Conservation (phyloP, 2,888 invertebrate genomes). For the Pilophorus perplexus region DNA sequence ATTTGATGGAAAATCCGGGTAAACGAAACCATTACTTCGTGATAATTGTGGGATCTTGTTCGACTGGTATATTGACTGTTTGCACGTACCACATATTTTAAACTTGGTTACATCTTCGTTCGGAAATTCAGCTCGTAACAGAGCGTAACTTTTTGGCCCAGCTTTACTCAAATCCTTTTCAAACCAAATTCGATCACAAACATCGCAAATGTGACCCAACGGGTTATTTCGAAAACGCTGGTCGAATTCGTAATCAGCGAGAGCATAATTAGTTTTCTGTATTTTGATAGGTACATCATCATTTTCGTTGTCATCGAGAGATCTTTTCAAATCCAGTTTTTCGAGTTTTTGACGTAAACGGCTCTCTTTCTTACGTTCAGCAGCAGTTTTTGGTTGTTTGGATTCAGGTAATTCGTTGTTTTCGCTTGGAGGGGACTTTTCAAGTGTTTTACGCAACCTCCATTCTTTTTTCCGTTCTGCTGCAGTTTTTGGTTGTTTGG, state of each 20-base stretch:
- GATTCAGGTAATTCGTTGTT: no score
- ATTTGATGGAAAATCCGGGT: conserved; percentile 3
- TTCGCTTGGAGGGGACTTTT: no score
- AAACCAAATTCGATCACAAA: conserved; percentile 14
- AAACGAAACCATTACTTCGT: conserved; percentile 8
- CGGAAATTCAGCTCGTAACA: conserved; percentile 9
- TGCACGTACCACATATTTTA: conserved; percentile 12
- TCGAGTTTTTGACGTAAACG: background rate
- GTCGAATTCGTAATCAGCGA: conserved; percentile 3
- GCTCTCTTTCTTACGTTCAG: conserved; percentile 5
- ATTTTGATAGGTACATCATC: conserved; percentile 19
- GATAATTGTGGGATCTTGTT: conserved; percentile 12
- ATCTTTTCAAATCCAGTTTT: background rate
- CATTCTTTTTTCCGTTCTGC: background rate
- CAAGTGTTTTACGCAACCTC: background rate
- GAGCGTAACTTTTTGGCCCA: background rate
- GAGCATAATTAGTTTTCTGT: conserved; percentile 6
- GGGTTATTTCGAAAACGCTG: conserved; percentile 9
- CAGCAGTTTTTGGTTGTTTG: conserved; percentile 2
- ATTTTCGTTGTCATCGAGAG: conserved; percentile 9
- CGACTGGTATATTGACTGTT: conserved; percentile 23
- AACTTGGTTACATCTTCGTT: conserved; percentile 13
- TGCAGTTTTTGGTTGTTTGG: conserved; percentile 1
- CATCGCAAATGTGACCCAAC: conserved; percentile 1
- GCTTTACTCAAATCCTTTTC: conserved; percentile 5